These are phyloP conservation scores for Notarius lentiginosus DNA, from an alignment of 2,113 vertebrate genomes.

Conservation along the genomic window DNA sequence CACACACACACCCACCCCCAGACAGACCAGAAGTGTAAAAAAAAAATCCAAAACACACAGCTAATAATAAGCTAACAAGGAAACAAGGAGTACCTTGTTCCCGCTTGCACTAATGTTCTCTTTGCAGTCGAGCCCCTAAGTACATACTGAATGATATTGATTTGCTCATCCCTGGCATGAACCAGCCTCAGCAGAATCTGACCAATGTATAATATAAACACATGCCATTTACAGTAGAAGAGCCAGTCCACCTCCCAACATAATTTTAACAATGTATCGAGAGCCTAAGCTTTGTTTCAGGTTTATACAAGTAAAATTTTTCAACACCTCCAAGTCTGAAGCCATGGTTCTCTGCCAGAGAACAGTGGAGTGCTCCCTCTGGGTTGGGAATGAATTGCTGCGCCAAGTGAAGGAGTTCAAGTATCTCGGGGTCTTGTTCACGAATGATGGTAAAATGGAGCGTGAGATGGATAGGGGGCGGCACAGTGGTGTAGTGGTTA, in stretches of 20 bases:
- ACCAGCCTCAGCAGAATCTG: not conserved
- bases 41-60: not conserved
- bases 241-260: not conserved
- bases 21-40: not conserved
- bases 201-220: not conserved
- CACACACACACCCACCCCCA: not conserved
- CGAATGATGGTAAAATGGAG: too few species aligned
- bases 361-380: too few species aligned
- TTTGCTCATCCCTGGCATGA: not conserved
- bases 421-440: too few species aligned
- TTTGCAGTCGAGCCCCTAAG: not conserved
- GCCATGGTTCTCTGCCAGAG: too few species aligned
- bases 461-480: too few species aligned
- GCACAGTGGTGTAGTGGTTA: too few species aligned
- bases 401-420: too few species aligned
- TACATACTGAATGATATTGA: not conserved
- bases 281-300: not conserved
- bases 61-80: not conserved
- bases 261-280: not conserved
- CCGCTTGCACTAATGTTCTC: not conserved
- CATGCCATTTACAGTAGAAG: not conserved
- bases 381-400: too few species aligned
- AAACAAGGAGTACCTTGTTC: not conserved
- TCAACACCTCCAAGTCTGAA: too few species aligned
- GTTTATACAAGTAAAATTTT: not conserved